phyloP scores from a whole-genome alignment of 2,113 vertebrate species.

The Pollachius pollachius region DNA sequence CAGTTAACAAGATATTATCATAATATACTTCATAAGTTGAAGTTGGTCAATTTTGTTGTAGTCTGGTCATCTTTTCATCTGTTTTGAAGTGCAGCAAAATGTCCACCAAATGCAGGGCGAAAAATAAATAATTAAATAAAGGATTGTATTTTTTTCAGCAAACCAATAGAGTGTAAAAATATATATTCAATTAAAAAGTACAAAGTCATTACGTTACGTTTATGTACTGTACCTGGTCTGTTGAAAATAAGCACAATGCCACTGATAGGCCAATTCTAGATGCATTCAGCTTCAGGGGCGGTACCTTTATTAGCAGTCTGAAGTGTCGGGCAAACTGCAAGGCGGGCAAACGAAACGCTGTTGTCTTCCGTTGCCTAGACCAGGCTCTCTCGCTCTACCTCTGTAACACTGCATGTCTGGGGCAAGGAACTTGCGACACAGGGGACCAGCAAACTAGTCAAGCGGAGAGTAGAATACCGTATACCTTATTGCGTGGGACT shows the following conservation, averaged over 20 bases:
- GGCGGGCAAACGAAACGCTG: slow-evolving; percentile 58
- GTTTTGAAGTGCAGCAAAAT: too few relatives aligned
- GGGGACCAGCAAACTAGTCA: slow-evolving; percentile 20
- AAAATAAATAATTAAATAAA: too few relatives aligned
- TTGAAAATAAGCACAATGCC: slow-evolving; percentile 42
- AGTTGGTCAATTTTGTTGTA: too few relatives aligned
- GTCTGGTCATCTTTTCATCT: too few relatives aligned
- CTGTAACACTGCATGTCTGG: slow-evolving; percentile 16
- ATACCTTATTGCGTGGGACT: neutral
- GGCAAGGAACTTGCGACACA: slow-evolving; percentile 11
- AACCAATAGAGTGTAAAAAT: too few relatives aligned
- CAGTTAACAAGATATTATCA: too few relatives aligned
- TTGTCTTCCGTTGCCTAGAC: slow-evolving; percentile 42
- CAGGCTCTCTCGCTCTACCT: slow-evolving; percentile 10
- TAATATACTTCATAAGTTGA: too few relatives aligned
- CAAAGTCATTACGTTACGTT: too few relatives aligned
- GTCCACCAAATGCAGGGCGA: too few relatives aligned
- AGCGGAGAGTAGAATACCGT: neutral
- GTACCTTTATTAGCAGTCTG: slow-evolving; percentile 26
- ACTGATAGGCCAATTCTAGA: slow-evolving; percentile 35
- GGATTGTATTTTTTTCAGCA: too few relatives aligned
- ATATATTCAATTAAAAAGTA: too few relatives aligned
- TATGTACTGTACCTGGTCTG: neutral
- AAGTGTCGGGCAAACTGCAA: slow-evolving; percentile 36
- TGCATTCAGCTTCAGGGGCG: slow-evolving; percentile 59